phyloP scores from a whole-genome alignment of 2,888 invertebrate genomes.

The Deilephila porcellus region DNA sequence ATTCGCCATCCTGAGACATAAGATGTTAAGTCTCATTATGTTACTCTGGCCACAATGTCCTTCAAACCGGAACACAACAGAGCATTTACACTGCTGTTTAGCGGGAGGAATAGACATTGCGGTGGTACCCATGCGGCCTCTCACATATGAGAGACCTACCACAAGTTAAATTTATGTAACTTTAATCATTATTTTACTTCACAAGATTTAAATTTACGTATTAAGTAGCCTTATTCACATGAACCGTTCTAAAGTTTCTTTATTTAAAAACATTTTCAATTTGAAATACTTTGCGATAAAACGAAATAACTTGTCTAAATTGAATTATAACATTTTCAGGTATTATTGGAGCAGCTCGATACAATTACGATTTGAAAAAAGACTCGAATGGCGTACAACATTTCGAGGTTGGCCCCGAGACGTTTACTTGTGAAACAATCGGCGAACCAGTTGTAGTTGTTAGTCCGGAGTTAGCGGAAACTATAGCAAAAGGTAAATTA shows the following conservation, averaged over 20 bases:
- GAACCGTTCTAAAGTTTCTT: neutral
- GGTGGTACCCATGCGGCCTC: too few relatives aligned
- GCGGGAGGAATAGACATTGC: too few relatives aligned
- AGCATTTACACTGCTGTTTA: too few relatives aligned
- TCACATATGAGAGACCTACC: too few relatives aligned
- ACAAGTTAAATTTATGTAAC: too few relatives aligned
- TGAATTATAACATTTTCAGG: slow-evolving; percentile 47
- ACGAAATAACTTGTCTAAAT: neutral
- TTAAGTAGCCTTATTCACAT: neutral
- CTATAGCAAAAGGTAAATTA: slow-evolving; percentile 56
- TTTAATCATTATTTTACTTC: neutral
- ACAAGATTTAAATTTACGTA: slow-evolving; percentile 4
- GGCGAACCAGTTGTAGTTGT: slow-evolving; percentile 53
- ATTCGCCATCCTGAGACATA: too few relatives aligned
- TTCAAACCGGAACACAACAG: too few relatives aligned
- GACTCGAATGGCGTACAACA: slow-evolving; percentile 59
- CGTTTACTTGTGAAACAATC: slow-evolving; percentile 58
- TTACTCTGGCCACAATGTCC: too few relatives aligned
- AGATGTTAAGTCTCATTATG: too few relatives aligned
- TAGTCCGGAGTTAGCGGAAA: slow-evolving; percentile 46
- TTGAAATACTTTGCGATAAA: neutral
- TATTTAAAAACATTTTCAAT: slow-evolving; percentile 20
- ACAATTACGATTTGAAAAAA: slow-evolving; percentile 59
- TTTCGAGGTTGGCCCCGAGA: slow-evolving; percentile 69
- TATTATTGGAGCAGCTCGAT: slow-evolving; percentile 58